Conservation (phyloP, 2,113 vertebrate genomes). For the Acanthochromis polyacanthus region DNA sequence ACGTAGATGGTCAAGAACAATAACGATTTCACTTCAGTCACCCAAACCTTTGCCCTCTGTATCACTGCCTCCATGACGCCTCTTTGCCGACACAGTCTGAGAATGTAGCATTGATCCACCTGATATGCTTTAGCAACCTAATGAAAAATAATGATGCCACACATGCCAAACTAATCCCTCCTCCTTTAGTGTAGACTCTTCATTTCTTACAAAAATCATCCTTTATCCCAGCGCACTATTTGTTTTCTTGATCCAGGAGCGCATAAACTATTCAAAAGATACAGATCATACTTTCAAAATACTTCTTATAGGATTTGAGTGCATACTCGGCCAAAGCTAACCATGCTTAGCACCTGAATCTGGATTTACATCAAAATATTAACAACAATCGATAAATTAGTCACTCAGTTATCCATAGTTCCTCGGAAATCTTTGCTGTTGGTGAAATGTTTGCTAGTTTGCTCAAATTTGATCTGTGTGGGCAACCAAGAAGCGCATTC, state of each 20-base stretch:
- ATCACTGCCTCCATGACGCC: conserved; percentile 5
- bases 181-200: background rate
- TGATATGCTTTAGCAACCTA: conserved; percentile 81
- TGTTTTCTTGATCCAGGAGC: background rate
- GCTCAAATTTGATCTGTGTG: background rate
- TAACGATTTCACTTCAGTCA: background rate
- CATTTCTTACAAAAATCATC: conserved; percentile 1
- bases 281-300: background rate
- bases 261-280: background rate
- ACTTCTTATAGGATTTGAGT: background rate
- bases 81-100: conserved; percentile 79
- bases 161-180: conserved; percentile 11
- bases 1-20: background rate
- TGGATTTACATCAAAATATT: too few species aligned
- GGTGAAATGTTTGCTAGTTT: background rate
- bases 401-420: too few species aligned
- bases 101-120: conserved; percentile 75
- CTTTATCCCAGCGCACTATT: background rate
- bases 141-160: conserved; percentile 25
- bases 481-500: too few species aligned
- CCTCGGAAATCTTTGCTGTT: background rate
- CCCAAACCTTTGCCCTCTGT: conserved; percentile 26
- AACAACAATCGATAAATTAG: too few species aligned
- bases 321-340: too few species aligned
- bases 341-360: too few species aligned